These are phyloP conservation scores for Tipula lateralis DNA, from an alignment of 2,888 invertebrate genomes.

Conservation along the genomic window DNA sequence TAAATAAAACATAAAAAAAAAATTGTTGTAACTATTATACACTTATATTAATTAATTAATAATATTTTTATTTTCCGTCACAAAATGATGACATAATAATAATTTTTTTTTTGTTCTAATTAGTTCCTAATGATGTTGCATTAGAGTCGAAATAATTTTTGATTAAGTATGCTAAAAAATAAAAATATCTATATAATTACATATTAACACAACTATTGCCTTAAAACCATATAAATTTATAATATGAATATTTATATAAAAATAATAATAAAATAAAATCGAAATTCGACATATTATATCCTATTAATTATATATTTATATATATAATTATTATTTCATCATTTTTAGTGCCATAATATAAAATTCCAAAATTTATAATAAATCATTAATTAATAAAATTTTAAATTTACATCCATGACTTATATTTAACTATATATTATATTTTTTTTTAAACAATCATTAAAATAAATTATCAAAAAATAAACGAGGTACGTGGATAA, in stretches of 20 bases:
- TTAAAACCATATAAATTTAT: background rate
- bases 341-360: background rate
- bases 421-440: background rate
- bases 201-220: conserved; percentile 9
- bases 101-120: background rate
- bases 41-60: background rate
- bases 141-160: background rate
- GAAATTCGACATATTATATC: background rate
- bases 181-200: background rate
- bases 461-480: background rate
- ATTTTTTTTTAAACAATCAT: background rate
- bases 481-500: background rate
- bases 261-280: background rate
- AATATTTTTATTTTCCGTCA: conserved; percentile 4
- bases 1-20: background rate
- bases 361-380: background rate
- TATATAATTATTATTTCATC: background rate
- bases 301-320: background rate
- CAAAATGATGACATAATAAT: background rate
- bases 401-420: background rate
- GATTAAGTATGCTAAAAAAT: background rate
- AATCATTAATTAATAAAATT: background rate
- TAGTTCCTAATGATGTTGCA: background rate
- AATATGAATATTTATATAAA: background rate
- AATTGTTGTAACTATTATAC: background rate